These are phyloP conservation scores for Monochamus saltuarius DNA, from an alignment of 1,140 invertebrate genomes.

Conservation along the genomic window DNA sequence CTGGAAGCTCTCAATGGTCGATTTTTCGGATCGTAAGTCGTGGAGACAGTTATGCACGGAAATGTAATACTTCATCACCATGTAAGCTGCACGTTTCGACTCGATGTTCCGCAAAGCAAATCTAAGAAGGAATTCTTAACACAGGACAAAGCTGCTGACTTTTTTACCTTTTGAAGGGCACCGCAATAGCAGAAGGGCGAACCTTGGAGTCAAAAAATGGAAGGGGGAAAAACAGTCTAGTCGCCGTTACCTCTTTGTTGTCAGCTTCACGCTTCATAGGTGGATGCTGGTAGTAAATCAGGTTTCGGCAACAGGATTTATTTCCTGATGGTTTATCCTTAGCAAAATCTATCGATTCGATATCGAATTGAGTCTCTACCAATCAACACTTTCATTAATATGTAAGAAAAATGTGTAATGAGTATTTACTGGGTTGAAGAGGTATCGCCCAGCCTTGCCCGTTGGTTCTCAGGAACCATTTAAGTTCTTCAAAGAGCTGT, in stretches of 20 bases:
- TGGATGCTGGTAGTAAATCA: constrained; percentile 20
- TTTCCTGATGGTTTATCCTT: constrained; percentile 3
- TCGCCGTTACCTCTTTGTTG: neutral
- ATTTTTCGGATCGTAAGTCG: constrained; percentile 38
- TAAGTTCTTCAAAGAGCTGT: constrained; percentile 58
- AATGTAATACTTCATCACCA: constrained; percentile 59
- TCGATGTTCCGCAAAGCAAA: constrained; percentile 57
- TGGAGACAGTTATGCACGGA: constrained; percentile 55
- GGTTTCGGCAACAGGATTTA: constrained; percentile 18
- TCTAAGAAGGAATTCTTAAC: constrained; percentile 1
- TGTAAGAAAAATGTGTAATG: neutral
- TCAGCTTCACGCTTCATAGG: neutral
- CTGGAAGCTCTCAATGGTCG: constrained; percentile 56
- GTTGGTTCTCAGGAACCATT: constrained; percentile 57
- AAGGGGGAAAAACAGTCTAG: constrained; percentile 43
- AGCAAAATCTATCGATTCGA: constrained; percentile 24
- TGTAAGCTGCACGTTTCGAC: constrained; percentile 56
- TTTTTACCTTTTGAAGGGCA: constrained; percentile 50
- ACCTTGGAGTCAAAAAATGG: constrained; percentile 56
- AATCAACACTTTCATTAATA: neutral
- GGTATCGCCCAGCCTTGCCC: constrained; percentile 60
- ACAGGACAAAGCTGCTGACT: too few relatives aligned
- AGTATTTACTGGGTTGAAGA: constrained; percentile 10
- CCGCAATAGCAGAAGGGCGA: constrained; percentile 53
- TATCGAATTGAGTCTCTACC: constrained; percentile 17